These are phyloP conservation scores for Thermophis baileyi DNA, from an alignment of 2,113 vertebrate species.

Conservation along the genomic window DNA sequence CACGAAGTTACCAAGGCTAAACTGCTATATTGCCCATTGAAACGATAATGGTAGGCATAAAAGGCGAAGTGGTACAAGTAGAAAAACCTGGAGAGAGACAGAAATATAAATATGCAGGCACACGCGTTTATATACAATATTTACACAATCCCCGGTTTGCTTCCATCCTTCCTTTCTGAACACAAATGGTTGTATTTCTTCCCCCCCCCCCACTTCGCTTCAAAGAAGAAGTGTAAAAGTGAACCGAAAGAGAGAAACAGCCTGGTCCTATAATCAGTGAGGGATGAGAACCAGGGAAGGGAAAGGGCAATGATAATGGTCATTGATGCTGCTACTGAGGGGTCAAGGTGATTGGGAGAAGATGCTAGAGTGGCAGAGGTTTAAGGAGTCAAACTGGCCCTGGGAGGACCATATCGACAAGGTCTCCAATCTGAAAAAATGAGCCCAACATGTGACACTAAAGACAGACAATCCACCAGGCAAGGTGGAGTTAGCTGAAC, in stretches of 20 bases:
- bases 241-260: background rate
- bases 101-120: accelerated
- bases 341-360: background rate
- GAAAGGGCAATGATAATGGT: background rate
- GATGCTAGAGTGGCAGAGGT: background rate
- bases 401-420: background rate
- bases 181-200: background rate
- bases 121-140: accelerated
- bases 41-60: constrained; percentile 97
- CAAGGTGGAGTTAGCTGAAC: background rate
- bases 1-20: constrained; percentile 95
- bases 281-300: background rate
- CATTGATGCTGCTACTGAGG: background rate
- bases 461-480: background rate
- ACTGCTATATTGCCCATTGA: constrained; percentile 98
- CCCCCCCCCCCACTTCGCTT: background rate
- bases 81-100: constrained; percentile 83
- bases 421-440: background rate
- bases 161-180: accelerated
- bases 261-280: background rate
- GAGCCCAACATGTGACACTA: background rate
- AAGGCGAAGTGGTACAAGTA: constrained; percentile 98
- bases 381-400: background rate
- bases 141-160: background rate
- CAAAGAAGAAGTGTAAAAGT: background rate